Conservation (phyloP, 2,888 invertebrate species). For the Orthonychiurus folsomi region DNA sequence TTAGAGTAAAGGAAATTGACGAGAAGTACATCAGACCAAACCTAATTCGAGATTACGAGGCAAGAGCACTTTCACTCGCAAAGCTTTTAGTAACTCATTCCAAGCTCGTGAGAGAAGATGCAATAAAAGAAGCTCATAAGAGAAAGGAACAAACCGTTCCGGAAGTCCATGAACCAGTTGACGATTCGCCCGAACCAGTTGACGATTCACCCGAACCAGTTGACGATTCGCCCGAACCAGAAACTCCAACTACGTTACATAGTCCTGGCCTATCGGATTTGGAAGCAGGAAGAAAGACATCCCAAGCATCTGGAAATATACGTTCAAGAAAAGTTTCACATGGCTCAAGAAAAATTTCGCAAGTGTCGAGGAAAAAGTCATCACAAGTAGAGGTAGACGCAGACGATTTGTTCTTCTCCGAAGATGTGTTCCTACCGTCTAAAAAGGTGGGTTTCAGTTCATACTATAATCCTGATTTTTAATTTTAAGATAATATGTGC, state of each 20-base stretch:
- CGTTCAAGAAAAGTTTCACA: neutral
- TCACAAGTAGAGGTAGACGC: too few relatives aligned
- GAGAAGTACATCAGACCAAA: constrained; percentile 85
- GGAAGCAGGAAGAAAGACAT: too few relatives aligned
- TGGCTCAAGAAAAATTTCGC: neutral
- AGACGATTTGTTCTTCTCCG: too few relatives aligned
- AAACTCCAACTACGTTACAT: too few relatives aligned
- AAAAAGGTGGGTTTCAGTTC: neutral
- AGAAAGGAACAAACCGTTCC: neutral
- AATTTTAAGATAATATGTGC: too few relatives aligned
- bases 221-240: neutral
- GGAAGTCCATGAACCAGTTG: neutral
- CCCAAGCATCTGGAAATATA: too few relatives aligned
- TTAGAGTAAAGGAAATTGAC: constrained; percentile 83
- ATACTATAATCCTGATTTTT: too few relatives aligned
- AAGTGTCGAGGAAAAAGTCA: neutral
- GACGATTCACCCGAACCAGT: neutral
- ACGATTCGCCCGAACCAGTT: neutral
- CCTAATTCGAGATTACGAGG: constrained; percentile 65
- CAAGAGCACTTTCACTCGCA: constrained; percentile 80
- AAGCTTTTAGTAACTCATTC: constrained; percentile 74
- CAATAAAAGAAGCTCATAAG: neutral
- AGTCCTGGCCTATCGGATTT: too few relatives aligned
- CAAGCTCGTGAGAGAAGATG: neutral
- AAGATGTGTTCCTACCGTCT: neutral